Base-by-base conservation (phyloP, 1,140 invertebrate species). In the Agrypnia vestita region DNA sequence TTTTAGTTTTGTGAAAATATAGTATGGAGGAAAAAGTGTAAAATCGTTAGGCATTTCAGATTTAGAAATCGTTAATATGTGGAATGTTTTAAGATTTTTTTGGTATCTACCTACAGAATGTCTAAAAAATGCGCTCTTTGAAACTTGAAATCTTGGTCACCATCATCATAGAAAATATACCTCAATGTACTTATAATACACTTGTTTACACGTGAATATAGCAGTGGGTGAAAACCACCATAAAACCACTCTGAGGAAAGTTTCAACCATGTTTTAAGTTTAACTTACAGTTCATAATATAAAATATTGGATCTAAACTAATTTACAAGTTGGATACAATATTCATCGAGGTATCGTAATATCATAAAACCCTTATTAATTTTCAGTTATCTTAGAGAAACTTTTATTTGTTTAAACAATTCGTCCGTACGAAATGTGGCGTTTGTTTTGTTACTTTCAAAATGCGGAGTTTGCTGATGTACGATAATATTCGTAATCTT, bases 201-300 rank as follows among this genome's bases (percentile, higher is more conserved):
- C 46, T 71, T 71, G 67, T 71, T 71, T 71, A 71, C 67, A 71
- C 67, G n/a, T 71, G 67, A 71, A 71, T 47, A 49, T 71, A 71
- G 67, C 67, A 71, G 67, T 49, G 61, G 61, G 61, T 64, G 67
- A 67, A 21, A 71, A 71, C 61, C 61, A 64, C 61, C 61, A 64
- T 43, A 17, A 67, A 43, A 43, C 44, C 15, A 15, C n/a, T 71
- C 47, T 25, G 67, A 49, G 12, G 61, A 64, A 64, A 64, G 61
- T 64, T 64, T 64, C 1, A 64, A 64, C 19, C n/a, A n/a, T 62
- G 17, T 9, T 64, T 64, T 15, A 51, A 13, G 3, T n/a, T 51
- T 51, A 9, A 6, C 25, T 35, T 35, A 35, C 8, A 51, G 49
- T 51, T 35, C 25, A n/a, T n/a, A 3, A 35, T 59, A 19, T 59